Evolutionary conservation across 2,888 invertebrate genomes (phyloP), one percentile per base, ranked within the genome.

Genomic region (Zootermopsis nevadensis): DNA sequence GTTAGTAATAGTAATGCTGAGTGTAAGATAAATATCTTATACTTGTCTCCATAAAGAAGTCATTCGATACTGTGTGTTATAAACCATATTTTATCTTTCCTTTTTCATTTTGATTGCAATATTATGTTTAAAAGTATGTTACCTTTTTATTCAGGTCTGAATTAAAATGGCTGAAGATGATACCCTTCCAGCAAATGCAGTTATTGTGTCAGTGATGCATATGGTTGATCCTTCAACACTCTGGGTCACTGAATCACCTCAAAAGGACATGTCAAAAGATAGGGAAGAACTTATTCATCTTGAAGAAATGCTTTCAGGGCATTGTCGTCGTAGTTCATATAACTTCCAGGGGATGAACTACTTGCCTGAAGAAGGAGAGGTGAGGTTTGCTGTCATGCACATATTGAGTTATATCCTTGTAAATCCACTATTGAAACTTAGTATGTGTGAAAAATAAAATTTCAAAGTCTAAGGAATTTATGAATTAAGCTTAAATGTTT

Each of bases 221-320:
- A 74, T 74, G 27, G 74, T 74, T 4, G 24, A 38, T 38, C 35
- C 74, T 38, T 74, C 74, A n/a, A 74, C 74, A n/a, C 38, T 74
- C 38, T 74, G 74, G 74, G 27, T 74, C 24, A n/a, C 74, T 0
- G 38, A 74, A 24, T 7, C 74, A 22, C 27, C n/a, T 1, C n/a
- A n/a, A 10, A 4, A 74, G 38, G n/a, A 74, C n/a, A 74, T 74
- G 74, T 1, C 74, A 42, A 22, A 38, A 12, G 74, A 24, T 38
- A 74, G 74, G n/a, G 15, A 38, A n/a, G 31, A 74, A 8, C 42
- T 74, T 74, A 24, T 22, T 22, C 10, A 22, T 69, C 31, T 69
- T 31, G 69, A 69, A 69, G 31, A 74, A 38, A 74, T 35, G n/a
- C 24, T 38, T 22, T 24, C 31, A 6, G 24, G 2, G 33, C 74